phyloP scores from a whole-genome alignment of 53 echinoderm and acorn worm species.

The Echinarachnius parma region DNA sequence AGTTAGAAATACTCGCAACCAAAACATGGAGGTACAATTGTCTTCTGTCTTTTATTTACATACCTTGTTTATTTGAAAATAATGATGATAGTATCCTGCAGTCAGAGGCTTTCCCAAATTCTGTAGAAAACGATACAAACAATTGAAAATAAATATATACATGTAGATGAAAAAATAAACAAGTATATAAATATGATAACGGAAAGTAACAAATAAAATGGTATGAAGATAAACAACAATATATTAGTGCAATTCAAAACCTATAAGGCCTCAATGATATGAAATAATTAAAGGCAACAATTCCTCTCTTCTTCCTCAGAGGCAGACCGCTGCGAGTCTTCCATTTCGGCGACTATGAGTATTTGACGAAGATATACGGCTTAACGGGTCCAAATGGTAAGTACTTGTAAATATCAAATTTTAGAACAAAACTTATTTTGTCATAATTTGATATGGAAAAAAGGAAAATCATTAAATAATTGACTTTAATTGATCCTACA shows the following conservation, averaged over 20 bases:
- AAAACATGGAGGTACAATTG: conserved; percentile 28
- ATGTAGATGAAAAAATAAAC: too few relatives aligned
- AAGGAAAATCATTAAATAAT: not conserved
- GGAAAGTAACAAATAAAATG: not conserved
- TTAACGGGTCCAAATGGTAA: conserved; percentile 3
- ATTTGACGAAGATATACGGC: not conserved
- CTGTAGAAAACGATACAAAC: not conserved
- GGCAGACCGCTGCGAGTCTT: not conserved
- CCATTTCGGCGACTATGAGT: conserved; percentile 3
- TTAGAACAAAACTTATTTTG: not conserved
- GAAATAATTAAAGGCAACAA: not conserved
- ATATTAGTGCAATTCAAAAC: not conserved
- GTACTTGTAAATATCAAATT: not conserved
- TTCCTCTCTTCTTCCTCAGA: not conserved
- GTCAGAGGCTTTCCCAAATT: not conserved
- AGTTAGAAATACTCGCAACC: conserved; percentile 1
- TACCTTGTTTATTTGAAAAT: not conserved
- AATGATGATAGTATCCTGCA: not conserved
- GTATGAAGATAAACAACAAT: not conserved
- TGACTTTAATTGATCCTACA: too few relatives aligned
- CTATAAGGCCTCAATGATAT: too few relatives aligned
- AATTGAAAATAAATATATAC: too few relatives aligned
- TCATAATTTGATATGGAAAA: not conserved
- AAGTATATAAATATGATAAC: not conserved
- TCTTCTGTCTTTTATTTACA: not conserved